Base-by-base conservation (phyloP, 2,797 vertebrate genomes). In the Typhlichthys eigenmanni region DNA sequence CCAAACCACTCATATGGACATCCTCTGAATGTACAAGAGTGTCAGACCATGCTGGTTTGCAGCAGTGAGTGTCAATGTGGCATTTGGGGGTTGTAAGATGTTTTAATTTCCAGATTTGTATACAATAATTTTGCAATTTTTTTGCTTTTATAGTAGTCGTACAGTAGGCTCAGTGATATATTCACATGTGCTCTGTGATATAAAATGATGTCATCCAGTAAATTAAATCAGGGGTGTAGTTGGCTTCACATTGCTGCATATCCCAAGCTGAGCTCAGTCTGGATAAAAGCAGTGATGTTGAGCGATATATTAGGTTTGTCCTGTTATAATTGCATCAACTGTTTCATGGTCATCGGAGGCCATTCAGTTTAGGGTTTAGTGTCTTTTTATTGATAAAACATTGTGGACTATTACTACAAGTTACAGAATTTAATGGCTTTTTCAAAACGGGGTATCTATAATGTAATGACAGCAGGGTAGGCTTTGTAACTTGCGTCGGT, bases 281-380 rank as follows among this genome's bases (percentile, higher is more conserved):
- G 65, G 51, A 64, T 85, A 76, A 84, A 84, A 74, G 73, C 74
- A 68, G 72, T 49, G 78, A 66, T 58, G 75, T 60, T 71, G 78
- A 84, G 74, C 60, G 47, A 57, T 64, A 71, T 75, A 79, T 84
- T 75, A 85, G 74, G 72, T 43, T 43, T 43, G 38, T 43, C 69
- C 72, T 66, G 81, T 76, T 67, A 84, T 91, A 87, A 89, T 85
- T 87, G 83, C 82, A 87, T 89, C 81, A 58, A 50, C 85, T 69
- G 78, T 85, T 76, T 81, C 78, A 79, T 29, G 90, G 89, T 90
- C 72, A 29, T 66, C 67, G 65, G 80, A 82, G 77, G 83, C 78
- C 75, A 72, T 72, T 13, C 58, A 82, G 78, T 74, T 71, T 64
- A 61, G 65, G 67, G 51, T 66, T 64, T 76, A 82, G 88, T 78